phyloP scores from a whole-genome alignment of 2,797 vertebrate genomes.

The Merluccius polli region DNA sequence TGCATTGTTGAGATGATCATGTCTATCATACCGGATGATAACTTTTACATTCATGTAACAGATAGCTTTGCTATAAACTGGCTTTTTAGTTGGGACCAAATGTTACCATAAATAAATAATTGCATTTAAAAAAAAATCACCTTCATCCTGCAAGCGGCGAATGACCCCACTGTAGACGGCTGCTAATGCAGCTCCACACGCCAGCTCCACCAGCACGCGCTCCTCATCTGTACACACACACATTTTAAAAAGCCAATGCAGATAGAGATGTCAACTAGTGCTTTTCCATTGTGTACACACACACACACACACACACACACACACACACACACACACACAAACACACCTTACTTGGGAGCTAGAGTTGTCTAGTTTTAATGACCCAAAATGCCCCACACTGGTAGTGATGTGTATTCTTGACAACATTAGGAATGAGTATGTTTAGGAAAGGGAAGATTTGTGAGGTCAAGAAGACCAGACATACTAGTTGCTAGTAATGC shows the following conservation, averaged over 20 bases:
- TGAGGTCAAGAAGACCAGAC: background rate
- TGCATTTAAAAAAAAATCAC: constrained; percentile 37
- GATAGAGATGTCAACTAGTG: background rate
- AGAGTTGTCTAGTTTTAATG: too few relatives aligned
- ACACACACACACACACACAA: background rate
- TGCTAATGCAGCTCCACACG: constrained; percentile 59
- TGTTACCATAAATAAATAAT: background rate
- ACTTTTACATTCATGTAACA: background rate
- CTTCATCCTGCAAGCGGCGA: constrained; percentile 51
- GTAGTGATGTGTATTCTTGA: background rate
- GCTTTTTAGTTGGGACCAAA: background rate
- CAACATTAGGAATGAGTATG: background rate
- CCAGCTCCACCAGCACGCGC: constrained; percentile 64
- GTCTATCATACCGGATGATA: background rate
- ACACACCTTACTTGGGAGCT: too few relatives aligned
- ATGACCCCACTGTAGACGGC: constrained; percentile 58
- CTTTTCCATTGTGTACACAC: background rate
- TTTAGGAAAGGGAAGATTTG: background rate
- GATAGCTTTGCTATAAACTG: background rate
- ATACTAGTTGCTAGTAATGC: background rate
- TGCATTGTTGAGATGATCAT: background rate
- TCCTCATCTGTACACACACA: constrained; percentile 52
- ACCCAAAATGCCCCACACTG: background rate
- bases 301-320: background rate
- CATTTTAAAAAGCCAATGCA: constrained; percentile 3